Evolutionary conservation across 2,113 vertebrate genomes (phyloP).

Genomic region (Arizona elegans): DNA sequence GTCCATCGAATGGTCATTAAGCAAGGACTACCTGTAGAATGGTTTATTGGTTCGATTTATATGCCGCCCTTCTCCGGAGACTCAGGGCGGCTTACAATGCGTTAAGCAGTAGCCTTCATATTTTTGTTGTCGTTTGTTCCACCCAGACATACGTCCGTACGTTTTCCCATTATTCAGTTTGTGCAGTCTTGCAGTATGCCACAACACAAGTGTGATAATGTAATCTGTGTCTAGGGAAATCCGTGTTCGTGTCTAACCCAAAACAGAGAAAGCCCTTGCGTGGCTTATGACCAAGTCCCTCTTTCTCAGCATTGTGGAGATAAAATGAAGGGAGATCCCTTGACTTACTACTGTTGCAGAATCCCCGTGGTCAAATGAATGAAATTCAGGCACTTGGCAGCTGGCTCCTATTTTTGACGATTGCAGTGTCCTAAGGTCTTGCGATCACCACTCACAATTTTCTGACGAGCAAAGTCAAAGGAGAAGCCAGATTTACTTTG

Average conservation of each 20-base stretch:
- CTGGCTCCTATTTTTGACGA: background rate
- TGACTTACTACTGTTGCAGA: background rate
- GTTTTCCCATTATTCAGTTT: background rate
- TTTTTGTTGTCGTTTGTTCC: no score
- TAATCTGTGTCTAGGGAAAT: background rate
- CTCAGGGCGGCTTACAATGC: no score
- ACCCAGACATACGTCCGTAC: background rate
- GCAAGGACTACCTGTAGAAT: background rate
- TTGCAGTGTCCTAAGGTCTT: background rate
- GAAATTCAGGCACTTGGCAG: background rate
- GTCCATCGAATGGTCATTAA: background rate
- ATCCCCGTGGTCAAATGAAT: background rate
- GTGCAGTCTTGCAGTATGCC: background rate
- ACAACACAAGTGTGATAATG: background rate
- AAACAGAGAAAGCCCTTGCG: background rate
- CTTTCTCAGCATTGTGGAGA: background rate
- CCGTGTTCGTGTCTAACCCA: background rate
- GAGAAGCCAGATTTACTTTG: background rate
- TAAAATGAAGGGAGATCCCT: background rate
- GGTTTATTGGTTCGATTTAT: no score
- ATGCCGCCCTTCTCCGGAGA: no score
- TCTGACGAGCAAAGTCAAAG: background rate
- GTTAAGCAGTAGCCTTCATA: no score
- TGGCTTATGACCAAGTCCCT: background rate
- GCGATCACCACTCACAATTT: background rate